Evolutionary conservation across 2,797 vertebrate species (phyloP), one percentile per base, ranked within the genome.

Genomic region (Okamejei kenojei): DNA sequence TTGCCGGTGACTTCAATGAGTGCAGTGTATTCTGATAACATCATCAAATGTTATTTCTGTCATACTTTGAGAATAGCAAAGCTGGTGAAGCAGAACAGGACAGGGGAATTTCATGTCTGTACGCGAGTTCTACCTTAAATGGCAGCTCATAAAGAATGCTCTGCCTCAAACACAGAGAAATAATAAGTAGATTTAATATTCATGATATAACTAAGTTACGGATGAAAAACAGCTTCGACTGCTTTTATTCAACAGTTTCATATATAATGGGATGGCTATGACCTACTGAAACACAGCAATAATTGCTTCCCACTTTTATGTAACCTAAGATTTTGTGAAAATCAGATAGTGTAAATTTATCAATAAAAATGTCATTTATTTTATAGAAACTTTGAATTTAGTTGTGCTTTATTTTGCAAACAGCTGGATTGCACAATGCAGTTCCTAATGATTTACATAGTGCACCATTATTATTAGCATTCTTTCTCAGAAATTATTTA

Each of bases 401-500:
- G 3, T 29, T 76, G 38, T 26, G 35, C 23, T 84, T 65, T 54
- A 54, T 74, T 74, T 92, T 21, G 90, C 21, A 29, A 54, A 76
- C 38, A 54, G 21, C 8, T 45, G 35, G 73, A n/a, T n/a, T 26
- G 73, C 17, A 38, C 71, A 92, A 26, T 29, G 82, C 23, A 5
- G 54, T 76, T 32, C 4, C 73, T 38, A 92, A 92, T 73, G 35
- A 90, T 32, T 35, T 65, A 38, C 9, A 15, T 29, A 54, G 2
- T 26, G 68, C 45, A 35, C 9, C 13, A 74, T 54, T 92, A 76
- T 76, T 92, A 54, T 38, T 76, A 26, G 68, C 74, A 76, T 17
- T 76, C 26, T 45, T 29, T 92, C 73, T 54, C 45, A 71, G 23
- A 92, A 92, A 45, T 76, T n/a, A 92, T 92, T 92, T 76, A 54